These are phyloP conservation scores for Eupithecia pulchellata DNA, from an alignment of 2,888 invertebrate genomes.

Conservation along the genomic window DNA sequence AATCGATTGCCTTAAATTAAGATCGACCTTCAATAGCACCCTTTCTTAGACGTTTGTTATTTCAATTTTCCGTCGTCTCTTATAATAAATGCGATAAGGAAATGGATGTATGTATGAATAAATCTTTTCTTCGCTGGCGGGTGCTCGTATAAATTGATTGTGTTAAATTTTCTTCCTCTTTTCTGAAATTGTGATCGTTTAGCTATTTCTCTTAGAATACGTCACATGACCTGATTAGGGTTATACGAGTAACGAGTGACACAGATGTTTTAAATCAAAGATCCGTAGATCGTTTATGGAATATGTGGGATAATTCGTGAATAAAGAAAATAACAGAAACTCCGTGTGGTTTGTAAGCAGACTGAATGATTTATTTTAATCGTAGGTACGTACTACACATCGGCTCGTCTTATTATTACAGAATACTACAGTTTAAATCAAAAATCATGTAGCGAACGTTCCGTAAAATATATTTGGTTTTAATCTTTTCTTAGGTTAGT, in stretches of 20 bases:
- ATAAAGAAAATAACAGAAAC: too few species aligned
- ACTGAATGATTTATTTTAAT: too few species aligned
- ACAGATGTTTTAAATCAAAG: neutral
- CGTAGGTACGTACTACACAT: too few species aligned
- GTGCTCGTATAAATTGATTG: conserved; percentile 7
- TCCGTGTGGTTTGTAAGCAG: too few species aligned
- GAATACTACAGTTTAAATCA: too few species aligned
- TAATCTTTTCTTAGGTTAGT: too few species aligned
- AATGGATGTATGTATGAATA: conserved; percentile 40
- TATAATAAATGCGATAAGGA: conserved; percentile 50
- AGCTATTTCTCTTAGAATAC: neutral
- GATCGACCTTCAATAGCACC: neutral
- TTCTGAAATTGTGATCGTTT: neutral
- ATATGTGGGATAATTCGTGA: too few species aligned
- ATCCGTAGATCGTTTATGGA: too few species aligned
- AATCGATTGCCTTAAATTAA: conserved; percentile 5
- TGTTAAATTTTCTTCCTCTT: neutral
- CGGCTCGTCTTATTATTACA: too few species aligned
- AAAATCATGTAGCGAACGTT: too few species aligned
- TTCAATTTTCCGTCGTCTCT: conserved; percentile 45
- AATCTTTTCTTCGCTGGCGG: conserved; percentile 37
- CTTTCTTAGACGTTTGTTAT: conserved; percentile 44
- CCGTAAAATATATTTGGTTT: too few species aligned
- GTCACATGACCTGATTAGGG: neutral
- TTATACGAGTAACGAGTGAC: neutral